A percentile compares a stretch with the other conserved stretches of the same genome.
Evolutionary conservation across 2,113 vertebrate species (phyloP).

Genomic region (Petrocephalus microphthalmus): DNA sequence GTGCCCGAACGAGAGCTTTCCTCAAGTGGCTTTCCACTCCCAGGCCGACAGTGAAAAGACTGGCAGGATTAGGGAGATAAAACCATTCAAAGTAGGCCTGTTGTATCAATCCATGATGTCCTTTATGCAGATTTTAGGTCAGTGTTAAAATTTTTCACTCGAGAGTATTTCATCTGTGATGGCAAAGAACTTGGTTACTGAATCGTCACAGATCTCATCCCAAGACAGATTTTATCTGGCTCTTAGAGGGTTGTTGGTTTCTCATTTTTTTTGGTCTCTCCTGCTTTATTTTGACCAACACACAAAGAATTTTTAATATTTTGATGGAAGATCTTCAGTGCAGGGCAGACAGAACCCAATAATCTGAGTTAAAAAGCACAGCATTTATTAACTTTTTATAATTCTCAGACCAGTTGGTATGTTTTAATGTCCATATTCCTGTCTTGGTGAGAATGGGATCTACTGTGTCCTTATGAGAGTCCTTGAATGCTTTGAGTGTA

Average conservation of each 20-base stretch:
- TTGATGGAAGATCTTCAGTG: not conserved
- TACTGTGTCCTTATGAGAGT: not conserved
- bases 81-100: not conserved
- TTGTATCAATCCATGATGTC: not conserved
- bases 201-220: not conserved
- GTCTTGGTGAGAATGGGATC: not conserved
- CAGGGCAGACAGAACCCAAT: too few relatives aligned
- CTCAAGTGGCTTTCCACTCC: not conserved
- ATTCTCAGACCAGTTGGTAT: not conserved
- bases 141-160: not conserved
- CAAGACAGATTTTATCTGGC: not conserved
- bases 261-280: not conserved
- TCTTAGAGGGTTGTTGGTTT: not conserved
- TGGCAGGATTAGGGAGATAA: not conserved
- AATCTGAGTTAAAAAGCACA: too few relatives aligned
- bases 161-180: not conserved
- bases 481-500: slow-evolving; percentile 43
- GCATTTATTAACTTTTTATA: not conserved
- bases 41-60: not conserved
- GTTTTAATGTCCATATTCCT: not conserved
- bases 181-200: not conserved
- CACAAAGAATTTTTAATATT: not conserved
- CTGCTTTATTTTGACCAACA: not conserved
- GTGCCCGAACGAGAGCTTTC: slow-evolving; percentile 47
- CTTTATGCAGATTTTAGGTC: not conserved